phyloP scores from a whole-genome alignment of 2,113 vertebrate species.

The Galemys pyrenaicus region DNA sequence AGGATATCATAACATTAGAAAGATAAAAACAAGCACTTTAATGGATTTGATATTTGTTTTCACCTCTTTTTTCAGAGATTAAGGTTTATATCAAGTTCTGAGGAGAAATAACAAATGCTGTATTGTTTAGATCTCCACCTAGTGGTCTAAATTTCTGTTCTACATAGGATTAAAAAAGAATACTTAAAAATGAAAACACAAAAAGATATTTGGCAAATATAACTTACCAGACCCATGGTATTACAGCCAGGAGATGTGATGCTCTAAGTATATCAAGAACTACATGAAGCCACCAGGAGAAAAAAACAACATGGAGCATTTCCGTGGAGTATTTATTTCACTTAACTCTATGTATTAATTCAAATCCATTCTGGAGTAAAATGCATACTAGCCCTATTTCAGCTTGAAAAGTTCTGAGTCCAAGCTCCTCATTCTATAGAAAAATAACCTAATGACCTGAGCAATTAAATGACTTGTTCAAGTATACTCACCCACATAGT shows the following conservation, averaged over 20 bases:
- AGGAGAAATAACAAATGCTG: slow-evolving; percentile 28
- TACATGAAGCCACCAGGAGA: neutral
- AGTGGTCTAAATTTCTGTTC: slow-evolving; percentile 74
- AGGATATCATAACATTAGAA: slow-evolving; percentile 17
- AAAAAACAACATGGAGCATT: neutral
- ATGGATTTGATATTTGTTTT: slow-evolving; percentile 46
- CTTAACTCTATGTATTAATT: neutral
- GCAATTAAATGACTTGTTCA: slow-evolving; percentile 26
- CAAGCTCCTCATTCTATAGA: neutral
- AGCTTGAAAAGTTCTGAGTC: neutral
- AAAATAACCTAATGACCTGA: neutral
- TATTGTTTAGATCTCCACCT: slow-evolving; percentile 79
- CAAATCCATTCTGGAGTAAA: slow-evolving; percentile 42
- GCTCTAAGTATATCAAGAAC: neutral
- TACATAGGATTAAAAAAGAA: slow-evolving; percentile 69
- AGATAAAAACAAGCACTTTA: slow-evolving; percentile 47
- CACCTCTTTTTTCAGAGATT: slow-evolving; percentile 37
- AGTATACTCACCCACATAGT: neutral
- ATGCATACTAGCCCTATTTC: slow-evolving; percentile 34
- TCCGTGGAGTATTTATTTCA: slow-evolving; percentile 5
- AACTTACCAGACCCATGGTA: no score
- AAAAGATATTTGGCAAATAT: slow-evolving; percentile 19
- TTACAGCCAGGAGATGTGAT: slow-evolving; percentile 31
- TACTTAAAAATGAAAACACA: slow-evolving; percentile 32
- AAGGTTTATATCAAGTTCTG: neutral